Evolutionary conservation across 2,797 vertebrate genomes (phyloP).

Genomic region (Lacerta bilineata): DNA sequence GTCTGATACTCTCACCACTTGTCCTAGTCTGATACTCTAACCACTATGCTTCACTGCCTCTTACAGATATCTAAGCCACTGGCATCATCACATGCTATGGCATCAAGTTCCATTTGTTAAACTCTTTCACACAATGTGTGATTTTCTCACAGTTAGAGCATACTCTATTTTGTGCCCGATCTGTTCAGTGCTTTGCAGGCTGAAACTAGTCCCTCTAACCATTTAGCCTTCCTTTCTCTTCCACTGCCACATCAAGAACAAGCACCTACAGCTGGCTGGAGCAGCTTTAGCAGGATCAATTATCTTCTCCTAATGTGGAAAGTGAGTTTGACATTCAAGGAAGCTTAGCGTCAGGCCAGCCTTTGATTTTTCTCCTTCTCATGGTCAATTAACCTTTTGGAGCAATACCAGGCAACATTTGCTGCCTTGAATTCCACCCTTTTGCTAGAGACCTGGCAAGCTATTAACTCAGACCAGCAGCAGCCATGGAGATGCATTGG

Average conservation of each 20-base stretch:
- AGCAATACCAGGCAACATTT: constrained; percentile 15
- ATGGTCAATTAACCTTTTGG: constrained; percentile 40
- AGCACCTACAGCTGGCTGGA: not conserved
- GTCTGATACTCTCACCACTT: not conserved
- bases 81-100: not conserved
- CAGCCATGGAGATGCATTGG: not conserved
- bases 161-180: not conserved
- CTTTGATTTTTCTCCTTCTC: constrained; percentile 33
- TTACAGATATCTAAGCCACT: not conserved
- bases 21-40: not conserved
- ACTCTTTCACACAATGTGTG: not conserved
- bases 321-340: constrained; percentile 47
- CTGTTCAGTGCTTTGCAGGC: not conserved
- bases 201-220: not conserved
- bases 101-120: not conserved
- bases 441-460: constrained; percentile 11
- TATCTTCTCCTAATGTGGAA: constrained; percentile 10
- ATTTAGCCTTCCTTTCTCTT: not conserved
- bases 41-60: not conserved
- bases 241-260: not conserved
- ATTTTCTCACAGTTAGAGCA: not conserved
- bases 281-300: constrained; percentile 20
- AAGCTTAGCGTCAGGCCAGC: constrained; percentile 19
- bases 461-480: not conserved
- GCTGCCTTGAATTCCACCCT: not conserved